These are phyloP conservation scores for Lepidotrigona ventralis DNA, from an alignment of 1,140 invertebrate species.

Conservation along the genomic window DNA sequence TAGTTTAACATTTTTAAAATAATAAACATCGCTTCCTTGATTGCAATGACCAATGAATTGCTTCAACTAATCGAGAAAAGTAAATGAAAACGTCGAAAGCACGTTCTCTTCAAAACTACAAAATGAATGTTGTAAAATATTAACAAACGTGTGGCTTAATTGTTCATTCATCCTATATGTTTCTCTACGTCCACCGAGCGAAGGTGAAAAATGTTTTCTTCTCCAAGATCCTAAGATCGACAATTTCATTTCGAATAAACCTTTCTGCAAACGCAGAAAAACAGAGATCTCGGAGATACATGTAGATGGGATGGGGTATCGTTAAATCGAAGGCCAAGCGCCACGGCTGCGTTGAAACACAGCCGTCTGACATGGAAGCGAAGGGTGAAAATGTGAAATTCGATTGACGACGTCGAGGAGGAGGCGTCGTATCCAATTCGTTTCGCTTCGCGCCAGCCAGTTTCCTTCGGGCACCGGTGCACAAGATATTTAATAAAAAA, in stretches of 20 bases:
- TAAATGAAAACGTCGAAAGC: too few species aligned
- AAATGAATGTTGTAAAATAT: too few species aligned
- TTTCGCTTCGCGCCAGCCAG: constrained; percentile 33
- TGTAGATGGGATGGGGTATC: not conserved
- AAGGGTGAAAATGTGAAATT: constrained; percentile 26
- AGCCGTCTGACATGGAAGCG: not conserved
- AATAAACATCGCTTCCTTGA: too few species aligned
- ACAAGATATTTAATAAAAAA: constrained; percentile 65
- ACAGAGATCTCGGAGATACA: not conserved
- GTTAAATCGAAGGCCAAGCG: constrained; percentile 33
- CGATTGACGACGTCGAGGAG: constrained; percentile 11
- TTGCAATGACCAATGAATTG: too few species aligned
- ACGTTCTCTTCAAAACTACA: too few species aligned
- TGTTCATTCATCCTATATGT: too few species aligned
- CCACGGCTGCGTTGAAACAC: not conserved
- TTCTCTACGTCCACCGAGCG: too few species aligned
- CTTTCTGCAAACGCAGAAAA: not conserved
- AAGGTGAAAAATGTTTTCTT: too few species aligned
- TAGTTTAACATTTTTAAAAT: too few species aligned
- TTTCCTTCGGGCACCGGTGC: constrained; percentile 34
- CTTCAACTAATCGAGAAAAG: too few species aligned
- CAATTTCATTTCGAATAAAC: not conserved
- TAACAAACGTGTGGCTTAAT: too few species aligned
- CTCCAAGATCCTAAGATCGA: not conserved
- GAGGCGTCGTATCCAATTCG: constrained; percentile 39